Evolutionary conservation across 2,113 vertebrate species (phyloP).

Genomic region (Chinchilla lanigera): DNA sequence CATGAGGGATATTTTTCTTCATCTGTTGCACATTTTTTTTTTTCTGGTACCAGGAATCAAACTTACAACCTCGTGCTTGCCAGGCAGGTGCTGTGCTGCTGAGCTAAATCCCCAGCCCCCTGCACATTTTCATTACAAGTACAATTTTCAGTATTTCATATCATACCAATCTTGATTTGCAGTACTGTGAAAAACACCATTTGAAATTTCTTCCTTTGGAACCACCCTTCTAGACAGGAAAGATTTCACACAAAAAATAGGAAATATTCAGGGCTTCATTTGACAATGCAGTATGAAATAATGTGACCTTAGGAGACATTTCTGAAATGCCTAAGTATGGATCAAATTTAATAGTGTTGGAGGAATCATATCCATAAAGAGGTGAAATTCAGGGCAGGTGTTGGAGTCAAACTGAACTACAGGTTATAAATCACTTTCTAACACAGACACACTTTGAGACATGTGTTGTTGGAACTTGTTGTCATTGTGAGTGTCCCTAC

Average conservation of each 20-base stretch:
- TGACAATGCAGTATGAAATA: background rate
- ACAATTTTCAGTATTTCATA: slow-evolving; percentile 66
- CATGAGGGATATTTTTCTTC: slow-evolving; percentile 22
- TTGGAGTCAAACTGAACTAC: slow-evolving; percentile 6
- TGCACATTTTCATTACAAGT: slow-evolving; percentile 52
- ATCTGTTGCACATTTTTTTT: slow-evolving; percentile 53
- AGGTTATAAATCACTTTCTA: background rate
- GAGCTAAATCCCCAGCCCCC: no score
- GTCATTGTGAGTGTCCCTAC: background rate
- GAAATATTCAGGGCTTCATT: background rate
- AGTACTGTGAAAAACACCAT: background rate
- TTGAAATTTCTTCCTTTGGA: slow-evolving; percentile 31
- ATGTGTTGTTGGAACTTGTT: background rate
- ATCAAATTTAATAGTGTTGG: background rate
- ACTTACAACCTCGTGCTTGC: no score
- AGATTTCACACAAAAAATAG: slow-evolving; percentile 1
- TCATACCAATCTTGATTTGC: slow-evolving; percentile 37
- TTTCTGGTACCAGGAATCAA: no score
- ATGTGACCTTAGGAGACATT: background rate
- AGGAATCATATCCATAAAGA: background rate
- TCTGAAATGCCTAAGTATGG: background rate
- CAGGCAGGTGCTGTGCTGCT: no score
- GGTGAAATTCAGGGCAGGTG: slow-evolving; percentile 20
- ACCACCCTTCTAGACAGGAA: background rate
- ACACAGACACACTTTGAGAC: background rate